phyloP scores from a whole-genome alignment of 2,888 invertebrate species.

The Hanleya hanleyi region DNA sequence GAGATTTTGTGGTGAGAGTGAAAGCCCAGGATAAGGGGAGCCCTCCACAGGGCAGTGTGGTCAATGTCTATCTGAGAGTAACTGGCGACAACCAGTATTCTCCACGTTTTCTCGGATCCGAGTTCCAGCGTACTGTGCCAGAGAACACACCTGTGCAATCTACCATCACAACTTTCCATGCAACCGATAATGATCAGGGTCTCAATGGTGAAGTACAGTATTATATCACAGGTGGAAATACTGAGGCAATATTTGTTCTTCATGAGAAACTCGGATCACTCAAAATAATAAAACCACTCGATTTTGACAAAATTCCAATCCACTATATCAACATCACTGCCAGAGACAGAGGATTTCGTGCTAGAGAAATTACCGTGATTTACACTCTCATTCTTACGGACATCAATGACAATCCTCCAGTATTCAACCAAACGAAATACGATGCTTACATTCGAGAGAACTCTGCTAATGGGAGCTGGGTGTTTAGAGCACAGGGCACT shows the following conservation, averaged over 20 bases:
- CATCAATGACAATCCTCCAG: constrained; percentile 90
- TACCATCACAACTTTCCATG: constrained; percentile 85
- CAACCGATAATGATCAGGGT: constrained; percentile 88
- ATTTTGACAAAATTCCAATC: constrained; percentile 89
- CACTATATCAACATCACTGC: constrained; percentile 92
- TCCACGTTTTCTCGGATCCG: constrained; percentile 86
- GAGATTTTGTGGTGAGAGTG: constrained; percentile 81
- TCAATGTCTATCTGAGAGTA: constrained; percentile 76
- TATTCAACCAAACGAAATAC: constrained; percentile 85
- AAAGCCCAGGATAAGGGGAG: constrained; percentile 90
- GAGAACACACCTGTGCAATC: constrained; percentile 93
- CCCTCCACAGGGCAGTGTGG: constrained; percentile 87
- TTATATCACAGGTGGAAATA: constrained; percentile 79
- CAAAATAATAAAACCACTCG: constrained; percentile 85
- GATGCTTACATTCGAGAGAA: constrained; percentile 89
- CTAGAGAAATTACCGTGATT: constrained; percentile 84
- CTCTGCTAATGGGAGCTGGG: constrained; percentile 81
- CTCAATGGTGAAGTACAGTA: constrained; percentile 93
- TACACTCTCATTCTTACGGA: constrained; percentile 91
- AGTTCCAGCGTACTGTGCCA: constrained; percentile 91
- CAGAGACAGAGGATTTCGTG: constrained; percentile 87
- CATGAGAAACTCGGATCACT: constrained; percentile 86
- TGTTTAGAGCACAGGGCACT: constrained; percentile 80
- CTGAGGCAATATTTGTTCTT: constrained; percentile 85
- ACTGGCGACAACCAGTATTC: constrained; percentile 88